Base-by-base conservation (phyloP, 2,113 vertebrate species). In the Carettochelys insculpta region DNA sequence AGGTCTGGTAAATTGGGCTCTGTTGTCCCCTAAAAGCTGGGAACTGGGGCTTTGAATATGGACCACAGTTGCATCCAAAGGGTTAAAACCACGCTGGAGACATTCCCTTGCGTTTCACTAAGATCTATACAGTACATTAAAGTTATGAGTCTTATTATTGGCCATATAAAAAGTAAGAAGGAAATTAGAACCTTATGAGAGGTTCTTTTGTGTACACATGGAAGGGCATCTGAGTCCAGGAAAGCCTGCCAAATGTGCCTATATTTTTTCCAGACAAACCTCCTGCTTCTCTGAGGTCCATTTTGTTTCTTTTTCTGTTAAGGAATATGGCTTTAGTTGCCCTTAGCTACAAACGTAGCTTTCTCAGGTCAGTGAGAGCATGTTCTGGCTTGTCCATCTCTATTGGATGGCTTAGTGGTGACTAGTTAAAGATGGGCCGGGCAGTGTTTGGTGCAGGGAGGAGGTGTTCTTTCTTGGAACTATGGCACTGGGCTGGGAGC, bases 151-250 rank as follows among this genome's bases (percentile, higher is more conserved):
- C 94, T 96, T 96, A 95, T 96, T 97, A 96, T 94, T 80, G 81
- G 68, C 81, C 89, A 92, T 79, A 96, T 96, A 96, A 94, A 95
- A 95, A 87, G 93, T 96, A 92, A 93, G 92, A 80, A 95, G 95
- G 95, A 97, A 97, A 97, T 97, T 82, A 95, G 88, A 96, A 96
- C 94, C 96, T 90, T 94, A 94, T 95, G 95, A 95, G 92, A 45
- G 31, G 81, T 94, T 96, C 93, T 95, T 93, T 89, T 34, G 75
- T 38, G 65, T 77, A 82, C 95, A 95, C 90, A 94, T 88, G 95
- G 86, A 95, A 92, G 91, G 94, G 86, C 94, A 93, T 90, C 73
- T 94, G 81, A 94, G 92, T 94, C 85, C 65, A 89, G 80, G 93
- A 86, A 89, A 95, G 38, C n/a, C 58, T 71, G 80, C 87, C 87